Evolutionary conservation across 2,888 invertebrate species (phyloP).

Genomic region (Globia sparganii): DNA sequence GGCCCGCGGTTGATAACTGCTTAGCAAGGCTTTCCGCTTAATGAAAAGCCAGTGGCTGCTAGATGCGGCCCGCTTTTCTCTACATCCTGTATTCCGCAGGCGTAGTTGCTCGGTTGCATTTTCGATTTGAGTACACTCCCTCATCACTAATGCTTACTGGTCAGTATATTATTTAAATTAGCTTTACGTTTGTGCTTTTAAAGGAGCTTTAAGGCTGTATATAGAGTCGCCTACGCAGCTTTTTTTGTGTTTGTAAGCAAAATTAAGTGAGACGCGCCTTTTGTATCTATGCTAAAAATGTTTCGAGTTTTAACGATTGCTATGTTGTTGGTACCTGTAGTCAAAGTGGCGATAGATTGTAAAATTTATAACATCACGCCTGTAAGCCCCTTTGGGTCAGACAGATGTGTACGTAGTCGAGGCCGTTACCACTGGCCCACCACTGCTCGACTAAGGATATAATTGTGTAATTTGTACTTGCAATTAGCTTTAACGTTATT

Average conservation of each 20-base stretch:
- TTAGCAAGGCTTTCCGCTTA: slow-evolving; percentile 67
- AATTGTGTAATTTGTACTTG: slow-evolving; percentile 17
- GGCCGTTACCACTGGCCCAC: background rate
- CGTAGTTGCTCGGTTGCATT: slow-evolving; percentile 55
- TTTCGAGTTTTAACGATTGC: slow-evolving; percentile 8
- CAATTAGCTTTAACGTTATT: slow-evolving; percentile 9
- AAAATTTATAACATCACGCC: too few relatives aligned
- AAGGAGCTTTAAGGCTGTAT: slow-evolving; percentile 12
- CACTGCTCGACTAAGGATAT: slow-evolving; percentile 8
- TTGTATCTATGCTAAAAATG: slow-evolving; percentile 4
- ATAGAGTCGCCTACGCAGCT: slow-evolving; percentile 1
- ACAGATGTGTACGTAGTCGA: background rate
- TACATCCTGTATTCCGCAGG: slow-evolving; percentile 47
- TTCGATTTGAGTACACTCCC: slow-evolving; percentile 45
- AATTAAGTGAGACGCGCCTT: slow-evolving; percentile 15
- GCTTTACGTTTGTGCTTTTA: slow-evolving; percentile 37
- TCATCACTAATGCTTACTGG: slow-evolving; percentile 57
- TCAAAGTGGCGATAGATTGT: too few relatives aligned
- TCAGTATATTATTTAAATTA: slow-evolving; percentile 53
- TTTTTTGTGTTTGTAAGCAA: slow-evolving; percentile 8
- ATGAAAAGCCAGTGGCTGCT: slow-evolving; percentile 66
- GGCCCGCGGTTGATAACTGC: slow-evolving; percentile 65
- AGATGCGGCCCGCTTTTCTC: slow-evolving; percentile 50
- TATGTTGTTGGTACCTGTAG: background rate
- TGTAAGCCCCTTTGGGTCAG: too few relatives aligned